Conservation (phyloP, 2,797 vertebrate genomes). For the Clarias pachynema region DNA sequence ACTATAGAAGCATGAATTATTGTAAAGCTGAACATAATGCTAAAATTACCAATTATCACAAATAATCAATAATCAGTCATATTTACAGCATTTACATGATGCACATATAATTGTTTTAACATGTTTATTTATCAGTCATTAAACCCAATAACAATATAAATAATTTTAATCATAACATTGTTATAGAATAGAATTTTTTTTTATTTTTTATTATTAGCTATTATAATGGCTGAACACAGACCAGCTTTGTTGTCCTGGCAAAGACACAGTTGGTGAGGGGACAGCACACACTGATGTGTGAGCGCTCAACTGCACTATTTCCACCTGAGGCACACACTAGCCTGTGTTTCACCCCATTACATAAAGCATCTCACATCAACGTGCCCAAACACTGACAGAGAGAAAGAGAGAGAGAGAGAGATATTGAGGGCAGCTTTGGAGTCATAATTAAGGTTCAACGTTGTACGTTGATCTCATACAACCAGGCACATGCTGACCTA, state of each 20-base stretch:
- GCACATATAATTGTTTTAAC: neutral
- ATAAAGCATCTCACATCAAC: constrained; percentile 49
- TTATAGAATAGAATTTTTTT: neutral
- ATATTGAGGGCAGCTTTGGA: constrained; percentile 36
- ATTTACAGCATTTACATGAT: neutral
- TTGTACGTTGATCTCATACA: constrained; percentile 44
- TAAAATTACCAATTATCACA: neutral
- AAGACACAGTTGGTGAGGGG: constrained; percentile 37
- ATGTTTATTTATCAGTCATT: neutral
- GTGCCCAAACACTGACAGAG: constrained; percentile 1
- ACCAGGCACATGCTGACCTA: constrained; percentile 65
- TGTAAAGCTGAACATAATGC: neutral
- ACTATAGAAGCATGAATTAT: neutral
- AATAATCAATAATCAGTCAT: neutral
- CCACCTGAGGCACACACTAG: constrained; percentile 59
- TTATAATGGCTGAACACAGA: neutral
- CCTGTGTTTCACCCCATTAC: constrained; percentile 60
- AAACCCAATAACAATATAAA: neutral
- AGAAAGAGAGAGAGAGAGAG: constrained; percentile 2
- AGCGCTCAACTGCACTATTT: constrained; percentile 31
- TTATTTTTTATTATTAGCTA: no score
- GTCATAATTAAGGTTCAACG: constrained; percentile 58
- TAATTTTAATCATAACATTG: neutral
- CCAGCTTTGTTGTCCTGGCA: neutral
- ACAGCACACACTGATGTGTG: constrained; percentile 32